A percentile compares a stretch with the other conserved stretches of the same genome.
phyloP scores from a whole-genome alignment of 2,888 invertebrate species.

The Netelia virgata region DNA sequence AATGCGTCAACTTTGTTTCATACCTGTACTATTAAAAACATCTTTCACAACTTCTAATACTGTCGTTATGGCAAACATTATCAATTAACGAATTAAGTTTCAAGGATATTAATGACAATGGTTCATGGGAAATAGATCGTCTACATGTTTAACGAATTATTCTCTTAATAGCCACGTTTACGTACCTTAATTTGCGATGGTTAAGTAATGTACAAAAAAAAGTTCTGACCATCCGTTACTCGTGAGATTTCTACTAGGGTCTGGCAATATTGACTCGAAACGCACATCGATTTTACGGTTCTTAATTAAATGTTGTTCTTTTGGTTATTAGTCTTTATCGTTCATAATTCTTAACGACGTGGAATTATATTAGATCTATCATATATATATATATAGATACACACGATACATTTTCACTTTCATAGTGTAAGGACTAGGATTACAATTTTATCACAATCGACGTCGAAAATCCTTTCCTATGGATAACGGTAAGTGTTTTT shows the following conservation, averaged over 20 bases:
- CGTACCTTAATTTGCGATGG: constrained; percentile 10
- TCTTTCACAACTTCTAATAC: constrained; percentile 50
- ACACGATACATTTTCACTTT: constrained; percentile 54
- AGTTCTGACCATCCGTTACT: constrained; percentile 20
- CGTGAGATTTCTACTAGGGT: constrained; percentile 16
- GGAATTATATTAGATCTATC: constrained; percentile 34
- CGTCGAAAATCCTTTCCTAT: constrained; percentile 66
- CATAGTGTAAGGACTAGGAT: constrained; percentile 55
- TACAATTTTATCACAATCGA: constrained; percentile 67
- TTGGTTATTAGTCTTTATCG: constrained; percentile 17
- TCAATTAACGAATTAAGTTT: constrained; percentile 15
- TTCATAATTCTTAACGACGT: constrained; percentile 21
- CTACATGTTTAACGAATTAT: constrained; percentile 26
- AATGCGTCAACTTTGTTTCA: constrained; percentile 48
- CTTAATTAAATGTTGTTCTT: constrained; percentile 23
- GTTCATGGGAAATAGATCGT: constrained; percentile 16
- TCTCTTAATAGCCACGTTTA: constrained; percentile 30
- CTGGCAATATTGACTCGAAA: constrained; percentile 47
- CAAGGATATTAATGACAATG: neutral
- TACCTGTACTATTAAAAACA: constrained; percentile 56
- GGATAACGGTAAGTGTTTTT: constrained; percentile 54
- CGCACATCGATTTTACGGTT: constrained; percentile 46
- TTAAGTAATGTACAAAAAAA: constrained; percentile 51
- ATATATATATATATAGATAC: constrained; percentile 42
- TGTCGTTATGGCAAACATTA: constrained; percentile 47